These are phyloP conservation scores for Macquaria australasica DNA, from an alignment of 2,113 vertebrate genomes.

Conservation along the genomic window DNA sequence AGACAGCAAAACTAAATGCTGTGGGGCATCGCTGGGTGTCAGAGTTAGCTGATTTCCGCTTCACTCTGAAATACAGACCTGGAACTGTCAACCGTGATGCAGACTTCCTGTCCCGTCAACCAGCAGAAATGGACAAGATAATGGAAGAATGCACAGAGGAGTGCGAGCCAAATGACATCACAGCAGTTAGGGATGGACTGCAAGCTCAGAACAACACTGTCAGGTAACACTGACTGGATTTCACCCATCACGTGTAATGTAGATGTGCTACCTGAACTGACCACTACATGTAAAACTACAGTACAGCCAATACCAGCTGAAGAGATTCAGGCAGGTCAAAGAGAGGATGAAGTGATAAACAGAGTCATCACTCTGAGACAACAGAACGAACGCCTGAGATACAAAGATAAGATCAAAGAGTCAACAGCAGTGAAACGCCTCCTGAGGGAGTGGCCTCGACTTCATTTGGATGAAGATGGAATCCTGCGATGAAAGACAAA, in stretches of 20 bases:
- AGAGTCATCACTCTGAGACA: background rate
- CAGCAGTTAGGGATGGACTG: background rate
- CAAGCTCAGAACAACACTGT: background rate
- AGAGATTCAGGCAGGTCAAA: background rate
- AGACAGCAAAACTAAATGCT: constrained; percentile 4
- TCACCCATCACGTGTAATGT: background rate
- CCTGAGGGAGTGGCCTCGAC: background rate
- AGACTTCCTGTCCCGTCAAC: background rate
- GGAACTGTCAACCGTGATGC: background rate
- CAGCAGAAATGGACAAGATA: background rate
- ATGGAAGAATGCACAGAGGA: constrained; percentile 1
- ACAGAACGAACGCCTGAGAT: background rate
- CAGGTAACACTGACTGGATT: background rate
- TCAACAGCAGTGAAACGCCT: background rate
- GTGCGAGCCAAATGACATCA: background rate
- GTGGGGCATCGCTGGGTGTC: background rate
- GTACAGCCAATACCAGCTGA: background rate
- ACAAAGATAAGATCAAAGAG: background rate
- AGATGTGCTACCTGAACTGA: background rate
- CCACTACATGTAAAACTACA: background rate
- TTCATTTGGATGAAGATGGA: constrained; percentile 16
- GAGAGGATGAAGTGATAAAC: background rate
- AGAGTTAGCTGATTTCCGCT: constrained; percentile 11
- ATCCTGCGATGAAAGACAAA: background rate
- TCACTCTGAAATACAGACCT: constrained; percentile 11